Conservation (phyloP, 2,888 invertebrate genomes). For the Nomada hirtipes region DNA sequence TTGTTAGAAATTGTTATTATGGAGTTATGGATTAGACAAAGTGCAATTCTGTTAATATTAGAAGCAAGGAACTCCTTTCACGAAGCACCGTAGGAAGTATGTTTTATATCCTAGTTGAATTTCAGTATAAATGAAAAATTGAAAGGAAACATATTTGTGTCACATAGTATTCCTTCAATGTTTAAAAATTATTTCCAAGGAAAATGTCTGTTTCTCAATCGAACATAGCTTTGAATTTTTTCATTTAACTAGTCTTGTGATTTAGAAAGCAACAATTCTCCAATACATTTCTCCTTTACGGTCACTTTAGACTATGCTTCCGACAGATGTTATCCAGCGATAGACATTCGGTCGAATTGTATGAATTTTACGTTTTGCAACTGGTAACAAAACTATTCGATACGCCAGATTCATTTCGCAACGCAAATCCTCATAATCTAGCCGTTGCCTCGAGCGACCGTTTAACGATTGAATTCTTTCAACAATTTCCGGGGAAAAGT, state of each 20-base stretch:
- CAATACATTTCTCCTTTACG: not conserved
- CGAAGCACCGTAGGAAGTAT: not conserved
- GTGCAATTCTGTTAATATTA: too few relatives aligned
- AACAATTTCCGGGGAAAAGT: conserved; percentile 18
- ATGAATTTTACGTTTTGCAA: conserved; percentile 5
- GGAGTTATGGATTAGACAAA: too few relatives aligned
- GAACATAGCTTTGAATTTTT: not conserved
- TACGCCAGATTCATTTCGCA: conserved; percentile 14
- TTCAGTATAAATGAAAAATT: not conserved
- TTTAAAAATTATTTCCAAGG: not conserved
- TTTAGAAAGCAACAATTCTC: not conserved
- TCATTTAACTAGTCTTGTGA: not conserved
- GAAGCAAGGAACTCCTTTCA: too few relatives aligned
- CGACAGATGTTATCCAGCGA: not conserved
- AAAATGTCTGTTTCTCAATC: not conserved
- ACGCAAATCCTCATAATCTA: conserved; percentile 27
- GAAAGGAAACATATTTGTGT: not conserved
- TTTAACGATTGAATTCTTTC: conserved; percentile 35
- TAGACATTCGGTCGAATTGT: conserved; percentile 6
- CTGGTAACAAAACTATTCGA: not conserved
- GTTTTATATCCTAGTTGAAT: not conserved
- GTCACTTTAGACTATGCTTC: not conserved
- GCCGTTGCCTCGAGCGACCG: conserved; percentile 4
- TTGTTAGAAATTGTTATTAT: too few relatives aligned
- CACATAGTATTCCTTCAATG: not conserved